Evolutionary conservation across 1,140 invertebrate species (phyloP), one percentile per base, ranked within the genome.

Genomic region (Bombus ignitus): DNA sequence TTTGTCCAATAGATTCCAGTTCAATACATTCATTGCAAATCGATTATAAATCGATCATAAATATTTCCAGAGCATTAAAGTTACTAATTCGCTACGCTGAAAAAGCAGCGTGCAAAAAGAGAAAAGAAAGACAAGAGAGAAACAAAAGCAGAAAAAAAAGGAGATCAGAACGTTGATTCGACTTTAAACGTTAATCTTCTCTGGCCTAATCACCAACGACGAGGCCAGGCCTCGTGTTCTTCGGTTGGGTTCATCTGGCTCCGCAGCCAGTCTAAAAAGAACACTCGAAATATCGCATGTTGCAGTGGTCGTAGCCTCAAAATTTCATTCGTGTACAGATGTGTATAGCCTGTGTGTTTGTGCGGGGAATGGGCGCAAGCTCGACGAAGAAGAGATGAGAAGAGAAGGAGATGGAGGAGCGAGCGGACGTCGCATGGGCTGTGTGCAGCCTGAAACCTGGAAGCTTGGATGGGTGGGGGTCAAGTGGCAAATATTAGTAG

Each of bases 401-500:
- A 47, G 83, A 74, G 84, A 66, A 32, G 32, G 65, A 57, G 59
- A 62, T 39, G 18, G 44, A 62, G 62, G 59, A 76, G 62, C 83
- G 84, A 59, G 83, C 74, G 75, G 59, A 79, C 70, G 83, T 77
- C 86, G 80, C 77, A 86, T 57, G 76, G 82, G 73, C 53, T 83
- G 32, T 35, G 37, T 25, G 53, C 62, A 83, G 78, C 18, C 72
- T 71, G 86, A 87, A 88, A 88, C 77, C 79, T 62, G 71, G 85
- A 83, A 77, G 65, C 22, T 42, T 62, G 28, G 62, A 28, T 82
- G 66, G 91, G 87, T 89, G 71, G 90, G 93, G 93, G 93, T 94
- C 93, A 93, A 95, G 93, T 94, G 93, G 94, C 94, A 95, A 95
- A 95, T 95, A 95, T 95, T 95, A 95, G 94, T 94, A 95, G 87